phyloP scores from a whole-genome alignment of 1,140 invertebrate species.

The Solen grandis region DNA sequence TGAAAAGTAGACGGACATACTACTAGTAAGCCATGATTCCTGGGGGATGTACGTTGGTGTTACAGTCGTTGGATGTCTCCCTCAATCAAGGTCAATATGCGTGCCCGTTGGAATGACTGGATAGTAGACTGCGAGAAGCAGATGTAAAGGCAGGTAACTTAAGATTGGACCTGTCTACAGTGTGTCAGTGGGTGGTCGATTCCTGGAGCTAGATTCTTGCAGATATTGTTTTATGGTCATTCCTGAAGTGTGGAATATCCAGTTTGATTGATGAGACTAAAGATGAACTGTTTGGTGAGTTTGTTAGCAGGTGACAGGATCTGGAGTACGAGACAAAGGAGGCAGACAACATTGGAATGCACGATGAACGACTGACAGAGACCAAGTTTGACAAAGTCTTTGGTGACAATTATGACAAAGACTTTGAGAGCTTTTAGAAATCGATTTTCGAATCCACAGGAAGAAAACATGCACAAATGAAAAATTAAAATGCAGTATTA shows the following conservation, averaged over 20 bases:
- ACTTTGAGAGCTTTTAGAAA: constrained; percentile 33
- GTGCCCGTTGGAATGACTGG: no score
- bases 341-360: background rate
- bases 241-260: constrained; percentile 58
- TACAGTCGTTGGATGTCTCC: constrained; percentile 58
- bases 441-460: no score
- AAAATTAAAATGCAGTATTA: no score
- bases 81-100: constrained; percentile 63
- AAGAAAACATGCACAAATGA: no score
- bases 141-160: constrained; percentile 34
- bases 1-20: constrained; percentile 13
- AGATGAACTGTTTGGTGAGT: constrained; percentile 39
- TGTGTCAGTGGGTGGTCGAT: constrained; percentile 38
- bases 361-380: background rate
- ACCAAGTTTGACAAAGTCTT: background rate
- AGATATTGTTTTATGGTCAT: constrained; percentile 42
- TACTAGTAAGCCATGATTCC: constrained; percentile 56
- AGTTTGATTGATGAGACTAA: constrained; percentile 55
- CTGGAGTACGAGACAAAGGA: no score
- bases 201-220: constrained; percentile 18
- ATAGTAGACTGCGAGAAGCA: constrained; percentile 34
- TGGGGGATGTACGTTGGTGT: constrained; percentile 42
- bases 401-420: constrained; percentile 23
- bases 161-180: background rate
- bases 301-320: background rate